phyloP scores from a whole-genome alignment of 2,888 invertebrate genomes.

The Falcaria lacertinaria region DNA sequence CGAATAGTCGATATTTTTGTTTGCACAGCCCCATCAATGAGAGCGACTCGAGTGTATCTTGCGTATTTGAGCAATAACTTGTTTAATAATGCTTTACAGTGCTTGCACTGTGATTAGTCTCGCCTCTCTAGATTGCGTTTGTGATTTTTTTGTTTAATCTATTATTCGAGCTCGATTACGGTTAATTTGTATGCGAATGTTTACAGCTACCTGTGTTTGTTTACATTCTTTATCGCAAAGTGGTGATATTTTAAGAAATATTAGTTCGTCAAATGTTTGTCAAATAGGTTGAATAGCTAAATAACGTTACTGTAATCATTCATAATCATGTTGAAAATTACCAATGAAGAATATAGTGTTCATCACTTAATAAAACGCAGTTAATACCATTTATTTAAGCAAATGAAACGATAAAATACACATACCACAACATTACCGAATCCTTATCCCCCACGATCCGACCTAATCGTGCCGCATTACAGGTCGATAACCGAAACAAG shows the following conservation, averaged over 20 bases:
- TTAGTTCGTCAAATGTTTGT: no score
- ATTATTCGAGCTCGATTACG: constrained; percentile 39
- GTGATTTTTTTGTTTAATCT: constrained; percentile 53
- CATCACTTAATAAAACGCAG: no score
- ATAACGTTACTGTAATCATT: no score
- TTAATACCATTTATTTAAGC: background rate
- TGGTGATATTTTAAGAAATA: background rate
- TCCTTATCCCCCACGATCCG: constrained; percentile 35
- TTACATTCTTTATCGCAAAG: background rate
- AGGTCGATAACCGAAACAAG: constrained; percentile 45
- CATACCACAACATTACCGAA: constrained; percentile 22
- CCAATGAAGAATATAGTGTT: no score
- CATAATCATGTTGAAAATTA: no score
- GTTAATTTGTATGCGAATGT: constrained; percentile 27
- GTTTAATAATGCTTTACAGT: constrained; percentile 67
- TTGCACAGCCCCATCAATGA: constrained; percentile 68
- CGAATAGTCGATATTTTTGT: constrained; percentile 73
- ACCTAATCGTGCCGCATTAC: constrained; percentile 48
- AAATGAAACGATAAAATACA: constrained; percentile 24
- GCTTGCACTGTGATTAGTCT: constrained; percentile 64
- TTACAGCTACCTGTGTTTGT: constrained; percentile 8
- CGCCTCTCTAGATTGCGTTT: constrained; percentile 52
- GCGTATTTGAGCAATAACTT: constrained; percentile 75
- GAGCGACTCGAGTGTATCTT: constrained; percentile 64
- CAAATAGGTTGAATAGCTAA: no score